These are phyloP conservation scores for Cairina moschata DNA, from an alignment of 2,113 vertebrate species.

Conservation along the genomic window DNA sequence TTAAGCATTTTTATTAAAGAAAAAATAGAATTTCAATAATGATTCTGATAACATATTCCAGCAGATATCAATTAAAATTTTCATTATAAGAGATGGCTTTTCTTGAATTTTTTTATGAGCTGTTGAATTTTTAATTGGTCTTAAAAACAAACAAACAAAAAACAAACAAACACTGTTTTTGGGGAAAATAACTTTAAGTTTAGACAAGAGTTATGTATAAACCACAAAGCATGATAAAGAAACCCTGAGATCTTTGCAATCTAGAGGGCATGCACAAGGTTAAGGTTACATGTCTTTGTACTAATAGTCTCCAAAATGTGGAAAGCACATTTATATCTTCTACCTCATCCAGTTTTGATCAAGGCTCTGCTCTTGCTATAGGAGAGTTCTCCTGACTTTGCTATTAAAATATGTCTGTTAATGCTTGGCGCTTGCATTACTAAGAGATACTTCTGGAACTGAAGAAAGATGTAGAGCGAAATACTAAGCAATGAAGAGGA, in stretches of 20 bases:
- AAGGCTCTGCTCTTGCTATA: background rate
- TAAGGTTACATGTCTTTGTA: background rate
- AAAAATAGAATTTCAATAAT: constrained; percentile 33
- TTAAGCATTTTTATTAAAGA: too few relatives aligned
- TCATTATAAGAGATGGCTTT: constrained; percentile 16
- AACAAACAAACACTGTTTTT: background rate
- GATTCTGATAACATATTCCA: background rate
- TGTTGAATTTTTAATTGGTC: constrained; percentile 21
- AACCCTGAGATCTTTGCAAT: background rate
- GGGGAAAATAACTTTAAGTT: background rate
- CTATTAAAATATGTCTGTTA: background rate
- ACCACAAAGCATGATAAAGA: background rate
- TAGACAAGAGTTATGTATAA: background rate
- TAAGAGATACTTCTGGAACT: background rate
- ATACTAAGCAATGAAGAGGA: background rate
- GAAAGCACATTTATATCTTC: background rate
- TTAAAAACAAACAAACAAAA: too few relatives aligned
- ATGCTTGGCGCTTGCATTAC: background rate
- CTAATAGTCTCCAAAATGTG: background rate
- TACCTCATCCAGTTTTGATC: background rate
- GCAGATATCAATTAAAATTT: constrained; percentile 55
- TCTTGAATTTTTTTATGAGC: constrained; percentile 51
- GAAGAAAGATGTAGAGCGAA: background rate
- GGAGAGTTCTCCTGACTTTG: background rate
- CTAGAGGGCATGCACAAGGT: background rate